Evolutionary conservation across 92 coral and sea anemone genomes (phyloP).

Genomic region (Umimayanthus chanpuru): DNA sequence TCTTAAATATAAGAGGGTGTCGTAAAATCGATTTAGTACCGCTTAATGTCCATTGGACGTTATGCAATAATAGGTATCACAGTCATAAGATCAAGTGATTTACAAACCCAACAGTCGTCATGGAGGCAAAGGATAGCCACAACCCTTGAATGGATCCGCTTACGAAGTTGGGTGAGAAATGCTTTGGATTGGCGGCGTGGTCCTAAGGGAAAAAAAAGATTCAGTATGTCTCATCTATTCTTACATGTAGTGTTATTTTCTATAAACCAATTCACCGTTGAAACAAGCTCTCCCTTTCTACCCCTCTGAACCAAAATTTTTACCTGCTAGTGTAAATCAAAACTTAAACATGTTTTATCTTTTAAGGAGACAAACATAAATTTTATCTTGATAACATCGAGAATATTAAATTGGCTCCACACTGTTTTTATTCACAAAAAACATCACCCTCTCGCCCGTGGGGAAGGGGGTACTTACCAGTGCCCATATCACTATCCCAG

Average conservation of each 20-base stretch:
- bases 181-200: constrained; percentile 13
- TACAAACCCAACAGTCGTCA: constrained; percentile 57
- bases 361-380: too few species aligned
- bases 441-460: neutral
- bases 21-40: too few species aligned
- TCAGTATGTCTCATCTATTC: neutral
- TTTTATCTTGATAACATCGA: too few species aligned
- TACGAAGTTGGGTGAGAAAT: constrained; percentile 34
- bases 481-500: constrained; percentile 45
- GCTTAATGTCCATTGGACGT: too few species aligned
- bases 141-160: constrained; percentile 38
- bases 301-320: too few species aligned
- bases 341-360: too few species aligned
- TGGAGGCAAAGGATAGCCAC: constrained; percentile 48
- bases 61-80: neutral
- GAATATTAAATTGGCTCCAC: neutral
- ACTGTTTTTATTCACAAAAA: too few species aligned
- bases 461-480: constrained; percentile 32
- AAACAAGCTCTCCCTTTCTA: too few species aligned
- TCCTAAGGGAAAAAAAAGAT: constrained; percentile 28
- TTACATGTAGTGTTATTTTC: too few species aligned
- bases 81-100: neutral
- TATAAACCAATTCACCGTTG: too few species aligned
- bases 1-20: too few species aligned
- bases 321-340: too few species aligned